Percentiles rank a stretch among this genome's conserved stretches.
Evolutionary conservation across 1,140 invertebrate genomes (phyloP).

Genomic region (Protaetia brevitarsis): DNA sequence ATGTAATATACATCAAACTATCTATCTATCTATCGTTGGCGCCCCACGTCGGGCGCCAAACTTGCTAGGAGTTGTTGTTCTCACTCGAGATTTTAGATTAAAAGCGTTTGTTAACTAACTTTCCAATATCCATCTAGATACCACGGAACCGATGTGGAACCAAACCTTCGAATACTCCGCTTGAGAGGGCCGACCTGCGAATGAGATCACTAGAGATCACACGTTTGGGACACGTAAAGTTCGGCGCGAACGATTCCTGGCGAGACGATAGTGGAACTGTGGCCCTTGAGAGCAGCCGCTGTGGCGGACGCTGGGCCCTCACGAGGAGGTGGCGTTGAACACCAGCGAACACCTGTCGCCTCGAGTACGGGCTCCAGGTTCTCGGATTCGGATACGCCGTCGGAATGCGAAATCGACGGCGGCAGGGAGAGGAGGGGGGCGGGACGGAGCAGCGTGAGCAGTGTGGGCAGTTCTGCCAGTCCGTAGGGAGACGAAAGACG

Average conservation of each 20-base stretch:
- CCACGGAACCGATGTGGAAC: slow-evolving; percentile 94
- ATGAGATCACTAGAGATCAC: slow-evolving; percentile 89
- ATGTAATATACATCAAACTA: too few relatives aligned
- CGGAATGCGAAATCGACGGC: slow-evolving; percentile 84
- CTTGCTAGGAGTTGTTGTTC: too few relatives aligned
- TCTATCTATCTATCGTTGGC: too few relatives aligned
- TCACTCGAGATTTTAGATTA: too few relatives aligned
- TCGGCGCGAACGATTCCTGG: slow-evolving; percentile 93
- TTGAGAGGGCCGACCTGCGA: slow-evolving; percentile 78
- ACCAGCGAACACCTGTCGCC: slow-evolving; percentile 89
- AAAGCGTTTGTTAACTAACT: too few relatives aligned
- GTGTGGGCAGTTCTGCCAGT: slow-evolving; percentile 82
- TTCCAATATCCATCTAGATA: slow-evolving; percentile 48
- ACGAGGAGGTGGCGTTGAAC: slow-evolving; percentile 73
- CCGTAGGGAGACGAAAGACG: slow-evolving; percentile 53
- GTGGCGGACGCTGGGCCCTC: slow-evolving; percentile 86
- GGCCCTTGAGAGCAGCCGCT: slow-evolving; percentile 87
- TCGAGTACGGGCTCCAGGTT: slow-evolving; percentile 73
- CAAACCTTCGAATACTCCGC: slow-evolving; percentile 92
- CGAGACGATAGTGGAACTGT: slow-evolving; percentile 85
- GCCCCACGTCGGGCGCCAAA: too few relatives aligned
- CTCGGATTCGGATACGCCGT: slow-evolving; percentile 87
- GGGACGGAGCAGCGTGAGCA: slow-evolving; percentile 79
- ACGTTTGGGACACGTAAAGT: slow-evolving; percentile 94
- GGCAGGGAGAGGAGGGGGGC: slow-evolving; percentile 62